phyloP scores from a whole-genome alignment of 1,140 invertebrate genomes.

The Chrysopa pallens region DNA sequence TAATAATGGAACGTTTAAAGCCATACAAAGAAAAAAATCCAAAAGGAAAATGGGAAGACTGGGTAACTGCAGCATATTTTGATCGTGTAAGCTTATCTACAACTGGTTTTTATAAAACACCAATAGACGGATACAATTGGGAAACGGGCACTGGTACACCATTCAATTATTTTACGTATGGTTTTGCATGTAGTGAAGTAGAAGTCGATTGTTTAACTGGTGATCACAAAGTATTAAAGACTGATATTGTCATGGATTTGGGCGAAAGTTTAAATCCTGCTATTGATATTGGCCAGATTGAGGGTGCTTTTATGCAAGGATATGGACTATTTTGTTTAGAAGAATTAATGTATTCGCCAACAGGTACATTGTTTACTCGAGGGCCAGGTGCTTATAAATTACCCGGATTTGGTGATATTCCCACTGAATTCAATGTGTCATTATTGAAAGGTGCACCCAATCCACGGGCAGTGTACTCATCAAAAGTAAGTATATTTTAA shows the following conservation, averaged over 20 bases:
- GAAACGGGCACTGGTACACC: slow-evolving; percentile 47
- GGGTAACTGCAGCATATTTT: slow-evolving; percentile 66
- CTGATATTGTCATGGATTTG: slow-evolving; percentile 92
- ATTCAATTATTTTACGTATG: slow-evolving; percentile 70
- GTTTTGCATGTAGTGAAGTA: slow-evolving; percentile 60
- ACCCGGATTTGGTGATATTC: slow-evolving; percentile 78
- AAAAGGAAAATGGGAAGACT: slow-evolving; percentile 67
- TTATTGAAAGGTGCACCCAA: slow-evolving; percentile 75
- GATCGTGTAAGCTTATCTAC: slow-evolving; percentile 66
- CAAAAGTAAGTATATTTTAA: slow-evolving; percentile 74
- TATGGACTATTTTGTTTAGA: slow-evolving; percentile 85
- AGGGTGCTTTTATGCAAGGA: slow-evolving; percentile 86
- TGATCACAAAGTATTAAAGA: slow-evolving; percentile 68
- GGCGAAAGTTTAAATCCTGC: slow-evolving; percentile 84
- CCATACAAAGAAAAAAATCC: slow-evolving; percentile 64
- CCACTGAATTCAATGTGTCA: slow-evolving; percentile 81
- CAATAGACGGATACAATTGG: slow-evolving; percentile 58
- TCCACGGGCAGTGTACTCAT: slow-evolving; percentile 81
- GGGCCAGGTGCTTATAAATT: slow-evolving; percentile 91
- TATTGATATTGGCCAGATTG: slow-evolving; percentile 91
- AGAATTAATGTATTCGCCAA: slow-evolving; percentile 70
- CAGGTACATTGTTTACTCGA: slow-evolving; percentile 59
- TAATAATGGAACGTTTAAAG: slow-evolving; percentile 53
- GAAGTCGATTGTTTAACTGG: slow-evolving; percentile 80
- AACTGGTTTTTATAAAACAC: slow-evolving; percentile 72